phyloP scores from a whole-genome alignment of 2,888 invertebrate species.

The Hymenopus coronatus region DNA sequence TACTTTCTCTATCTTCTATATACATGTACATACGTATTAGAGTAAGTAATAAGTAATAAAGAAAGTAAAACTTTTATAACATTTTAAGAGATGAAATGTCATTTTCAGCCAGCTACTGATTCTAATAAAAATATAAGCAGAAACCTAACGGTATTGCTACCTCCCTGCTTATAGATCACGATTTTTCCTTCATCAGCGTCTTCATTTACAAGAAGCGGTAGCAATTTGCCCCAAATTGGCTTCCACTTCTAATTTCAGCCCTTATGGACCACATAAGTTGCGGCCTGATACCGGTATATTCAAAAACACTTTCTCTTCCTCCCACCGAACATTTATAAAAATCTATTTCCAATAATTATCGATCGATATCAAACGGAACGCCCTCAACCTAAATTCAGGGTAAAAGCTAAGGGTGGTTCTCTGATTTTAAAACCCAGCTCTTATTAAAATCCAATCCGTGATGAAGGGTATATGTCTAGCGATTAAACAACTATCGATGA shows the following conservation, averaged over 20 bases:
- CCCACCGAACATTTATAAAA: background rate
- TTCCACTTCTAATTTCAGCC: background rate
- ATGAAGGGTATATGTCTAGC: background rate
- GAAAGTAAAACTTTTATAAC: too few species aligned
- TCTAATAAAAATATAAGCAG: too few species aligned
- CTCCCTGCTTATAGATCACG: background rate
- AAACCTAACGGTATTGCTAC: too few species aligned
- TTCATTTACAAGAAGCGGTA: background rate
- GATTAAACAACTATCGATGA: background rate
- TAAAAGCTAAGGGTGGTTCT: background rate
- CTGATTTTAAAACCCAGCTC: background rate
- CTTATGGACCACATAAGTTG: background rate
- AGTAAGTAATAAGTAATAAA: too few species aligned
- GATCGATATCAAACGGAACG: background rate
- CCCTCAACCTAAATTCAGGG: background rate
- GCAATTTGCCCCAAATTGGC: background rate
- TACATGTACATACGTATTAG: too few species aligned
- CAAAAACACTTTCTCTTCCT: background rate
- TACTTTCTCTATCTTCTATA: too few species aligned
- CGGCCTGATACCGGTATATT: background rate
- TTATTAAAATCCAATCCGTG: background rate
- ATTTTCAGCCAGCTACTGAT: too few species aligned
- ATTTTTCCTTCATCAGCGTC: background rate
- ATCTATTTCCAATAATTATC: background rate
- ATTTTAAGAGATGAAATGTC: too few species aligned